Evolutionary conservation across 2,797 vertebrate genomes (phyloP), one percentile per base, ranked within the genome.

Genomic region (Oceanodroma leucorhoa): DNA sequence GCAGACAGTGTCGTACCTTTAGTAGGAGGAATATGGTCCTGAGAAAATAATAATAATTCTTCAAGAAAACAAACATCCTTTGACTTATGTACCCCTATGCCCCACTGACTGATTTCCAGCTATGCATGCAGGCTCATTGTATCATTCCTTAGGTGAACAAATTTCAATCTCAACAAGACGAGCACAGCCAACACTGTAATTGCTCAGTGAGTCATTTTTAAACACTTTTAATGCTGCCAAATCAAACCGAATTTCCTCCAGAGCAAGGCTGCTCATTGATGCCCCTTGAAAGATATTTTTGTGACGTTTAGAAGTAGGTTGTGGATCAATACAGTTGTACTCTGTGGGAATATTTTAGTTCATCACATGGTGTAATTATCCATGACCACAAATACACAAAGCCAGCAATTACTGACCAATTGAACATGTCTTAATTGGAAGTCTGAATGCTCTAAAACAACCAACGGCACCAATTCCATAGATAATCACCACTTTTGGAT

Each of bases 301-400:
- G 4, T 54, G 53, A 80, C 0, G 2, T 61, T 67, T 84, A 48
- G 55, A 75, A 89, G 50, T 11, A 75, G 30, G 27, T 41, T 89
- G 53, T 86, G 85, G 82, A 54, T 90, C 86, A 50, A 91, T 95
- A 81, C n/a, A 84, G 71, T 78, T 79, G 71, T 82, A 71, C 89
- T 83, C 92, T 75, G 66, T 78, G 84, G 84, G 91, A 86, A 94
- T 91, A 95, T 93, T 86, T 96, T 87, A 93, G 86, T 93, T 96
- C 83, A 93, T 96, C 88, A 73, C 75, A 73, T 51, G 43, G 36
- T 67, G 41, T 84, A 95, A 95, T 96, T 96, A 94, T 70, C 89
- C 76, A 38, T 48, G 50, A 90, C 94, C 76, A 84, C 55, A 95
- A 86, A 80, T 40, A 65, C 73, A 93, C 55, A 90, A 91, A 96